Conservation (phyloP, 1,140 invertebrate species). For the Pseudomyrmex sp. region DNA sequence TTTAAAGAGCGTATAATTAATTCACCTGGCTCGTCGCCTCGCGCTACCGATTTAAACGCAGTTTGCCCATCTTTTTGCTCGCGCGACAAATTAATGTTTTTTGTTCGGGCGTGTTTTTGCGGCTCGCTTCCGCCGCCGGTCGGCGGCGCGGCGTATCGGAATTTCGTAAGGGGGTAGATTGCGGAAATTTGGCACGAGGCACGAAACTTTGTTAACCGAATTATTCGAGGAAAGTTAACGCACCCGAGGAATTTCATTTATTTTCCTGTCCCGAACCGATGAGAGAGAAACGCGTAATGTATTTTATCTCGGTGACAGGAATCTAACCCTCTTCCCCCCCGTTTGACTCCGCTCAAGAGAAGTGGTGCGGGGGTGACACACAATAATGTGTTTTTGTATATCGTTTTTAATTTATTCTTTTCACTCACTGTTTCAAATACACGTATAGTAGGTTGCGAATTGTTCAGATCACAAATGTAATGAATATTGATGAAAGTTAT, state of each 20-base stretch:
- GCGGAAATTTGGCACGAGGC: conserved; percentile 20
- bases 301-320: conserved; percentile 20
- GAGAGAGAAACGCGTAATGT: not conserved
- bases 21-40: not conserved
- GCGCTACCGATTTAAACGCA: conserved; percentile 9
- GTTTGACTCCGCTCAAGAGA: not conserved
- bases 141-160: not conserved
- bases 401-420: not conserved
- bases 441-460: not conserved
- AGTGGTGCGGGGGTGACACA: not conserved
- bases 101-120: conserved; percentile 21
- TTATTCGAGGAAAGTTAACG: conserved; percentile 36
- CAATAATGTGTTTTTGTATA: too few relatives aligned
- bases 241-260: conserved; percentile 40
- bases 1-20: conserved; percentile 43
- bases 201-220: conserved; percentile 36
- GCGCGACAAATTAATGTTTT: conserved; percentile 29
- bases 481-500: not conserved
- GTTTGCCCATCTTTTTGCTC: not conserved
- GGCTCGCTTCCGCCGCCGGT: not conserved
- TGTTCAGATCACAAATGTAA: not conserved
- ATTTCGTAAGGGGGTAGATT: conserved; percentile 17
- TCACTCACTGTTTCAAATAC: not conserved
- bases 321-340: not conserved
- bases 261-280: conserved; percentile 31